phyloP scores from a whole-genome alignment of 2,797 vertebrate species.

The Rhinella marina region DNA sequence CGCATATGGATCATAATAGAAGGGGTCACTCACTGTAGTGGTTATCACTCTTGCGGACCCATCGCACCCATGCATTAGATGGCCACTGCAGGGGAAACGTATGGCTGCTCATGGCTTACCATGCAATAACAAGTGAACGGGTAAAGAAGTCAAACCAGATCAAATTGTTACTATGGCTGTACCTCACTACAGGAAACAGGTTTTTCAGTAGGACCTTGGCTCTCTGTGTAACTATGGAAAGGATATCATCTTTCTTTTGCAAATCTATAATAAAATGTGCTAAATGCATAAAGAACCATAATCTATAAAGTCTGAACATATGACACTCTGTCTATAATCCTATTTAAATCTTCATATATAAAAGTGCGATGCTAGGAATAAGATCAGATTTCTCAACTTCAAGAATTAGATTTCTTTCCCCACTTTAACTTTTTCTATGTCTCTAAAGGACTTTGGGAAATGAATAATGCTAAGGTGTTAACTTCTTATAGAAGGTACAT shows the following conservation, averaged over 20 bases:
- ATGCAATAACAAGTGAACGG: not conserved
- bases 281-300: conserved; percentile 27
- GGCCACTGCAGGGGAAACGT: too few relatives aligned
- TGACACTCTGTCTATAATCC: conserved; percentile 32
- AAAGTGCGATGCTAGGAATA: conserved; percentile 17
- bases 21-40: too few relatives aligned
- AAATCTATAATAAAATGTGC: conserved; percentile 36
- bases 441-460: conserved; percentile 21
- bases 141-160: not conserved
- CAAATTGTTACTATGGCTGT: not conserved
- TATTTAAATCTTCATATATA: conserved; percentile 31
- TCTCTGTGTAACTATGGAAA: not conserved
- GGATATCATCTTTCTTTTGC: conserved; percentile 17
- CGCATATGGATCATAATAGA: too few relatives aligned
- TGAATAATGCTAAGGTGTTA: conserved; percentile 46
- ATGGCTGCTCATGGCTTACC: not conserved
- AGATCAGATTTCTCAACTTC: conserved; percentile 30
- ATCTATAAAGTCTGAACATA: conserved; percentile 40
- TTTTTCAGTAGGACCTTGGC: not conserved
- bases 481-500: conserved; percentile 26
- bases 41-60: too few relatives aligned
- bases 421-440: conserved; percentile 21
- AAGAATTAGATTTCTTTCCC: conserved; percentile 4
- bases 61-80: too few relatives aligned
- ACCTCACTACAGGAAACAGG: not conserved